A percentile compares a stretch with the other conserved stretches of the same genome.
Evolutionary conservation across 2,888 invertebrate species (phyloP).

Genomic region (Thymelicus sylvestris): DNA sequence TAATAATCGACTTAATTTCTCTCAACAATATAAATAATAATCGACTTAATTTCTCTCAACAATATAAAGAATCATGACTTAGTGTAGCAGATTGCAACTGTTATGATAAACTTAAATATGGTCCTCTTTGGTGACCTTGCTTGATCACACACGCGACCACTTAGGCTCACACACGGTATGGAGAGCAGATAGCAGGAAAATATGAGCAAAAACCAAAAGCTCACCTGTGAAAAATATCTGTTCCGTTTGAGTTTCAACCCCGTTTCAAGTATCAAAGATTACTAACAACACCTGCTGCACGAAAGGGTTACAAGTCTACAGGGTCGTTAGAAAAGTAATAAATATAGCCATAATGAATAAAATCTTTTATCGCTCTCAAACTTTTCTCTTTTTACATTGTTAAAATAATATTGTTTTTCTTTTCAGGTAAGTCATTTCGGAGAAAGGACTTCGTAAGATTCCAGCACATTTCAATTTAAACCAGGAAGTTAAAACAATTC

Average conservation of each 20-base stretch:
- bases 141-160: too few species aligned
- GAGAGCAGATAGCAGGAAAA: too few species aligned
- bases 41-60: neutral
- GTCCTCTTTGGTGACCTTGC: too few species aligned
- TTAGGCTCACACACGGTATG: too few species aligned
- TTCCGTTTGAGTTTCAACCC: too few species aligned
- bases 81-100: too few species aligned
- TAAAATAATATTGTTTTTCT: slow-evolving; percentile 51
- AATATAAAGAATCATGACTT: neutral
- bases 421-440: slow-evolving; percentile 67
- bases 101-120: too few species aligned
- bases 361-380: neutral
- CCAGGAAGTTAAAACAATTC: slow-evolving; percentile 58
- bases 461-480: slow-evolving; percentile 63
- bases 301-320: neutral
- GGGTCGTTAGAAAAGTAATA: neutral
- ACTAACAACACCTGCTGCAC: neutral
- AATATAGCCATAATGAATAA: neutral
- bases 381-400: slow-evolving; percentile 20
- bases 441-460: slow-evolving; percentile 55
- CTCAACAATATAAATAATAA: neutral
- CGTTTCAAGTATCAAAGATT: neutral
- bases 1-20: neutral
- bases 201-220: too few species aligned
- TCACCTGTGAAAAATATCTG: too few species aligned